phyloP scores from a whole-genome alignment of 2,888 invertebrate genomes.

The Chymomyza fuscimana region DNA sequence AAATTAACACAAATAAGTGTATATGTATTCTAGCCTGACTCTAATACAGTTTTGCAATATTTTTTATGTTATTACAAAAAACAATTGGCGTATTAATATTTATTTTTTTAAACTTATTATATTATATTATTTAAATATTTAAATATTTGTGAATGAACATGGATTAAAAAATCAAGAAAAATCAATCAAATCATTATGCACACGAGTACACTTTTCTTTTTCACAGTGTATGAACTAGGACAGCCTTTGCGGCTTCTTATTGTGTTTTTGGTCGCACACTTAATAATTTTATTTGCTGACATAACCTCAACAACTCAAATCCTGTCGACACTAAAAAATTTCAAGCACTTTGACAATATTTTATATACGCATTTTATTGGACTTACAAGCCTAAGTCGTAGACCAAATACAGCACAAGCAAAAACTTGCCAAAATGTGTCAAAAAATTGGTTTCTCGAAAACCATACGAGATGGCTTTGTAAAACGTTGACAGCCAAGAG shows the following conservation, averaged over 20 bases:
- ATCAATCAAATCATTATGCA: too few relatives aligned
- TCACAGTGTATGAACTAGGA: neutral
- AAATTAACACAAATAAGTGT: too few relatives aligned
- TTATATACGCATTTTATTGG: constrained; percentile 62
- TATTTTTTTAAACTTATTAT: too few relatives aligned
- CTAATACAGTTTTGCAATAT: too few relatives aligned
- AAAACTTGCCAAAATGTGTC: neutral
- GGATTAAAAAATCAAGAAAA: too few relatives aligned
- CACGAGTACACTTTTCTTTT: neutral
- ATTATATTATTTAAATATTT: too few relatives aligned
- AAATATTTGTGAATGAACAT: too few relatives aligned
- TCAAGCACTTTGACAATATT: constrained; percentile 57
- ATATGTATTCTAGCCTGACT: too few relatives aligned
- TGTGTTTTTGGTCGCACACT: neutral
- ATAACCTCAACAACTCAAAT: constrained; percentile 32
- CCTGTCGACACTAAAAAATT: constrained; percentile 40
- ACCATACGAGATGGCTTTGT: constrained; percentile 13
- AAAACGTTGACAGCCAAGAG: constrained; percentile 20
- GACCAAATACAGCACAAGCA: neutral
- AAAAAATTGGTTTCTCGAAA: neutral
- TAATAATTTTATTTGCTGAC: constrained; percentile 47
- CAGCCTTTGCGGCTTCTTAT: neutral
- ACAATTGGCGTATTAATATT: too few relatives aligned
- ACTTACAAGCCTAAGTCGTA: constrained; percentile 45
- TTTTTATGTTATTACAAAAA: too few relatives aligned